These are phyloP conservation scores for Hypanus sabinus DNA, from an alignment of 2,113 vertebrate genomes.

Conservation along the genomic window DNA sequence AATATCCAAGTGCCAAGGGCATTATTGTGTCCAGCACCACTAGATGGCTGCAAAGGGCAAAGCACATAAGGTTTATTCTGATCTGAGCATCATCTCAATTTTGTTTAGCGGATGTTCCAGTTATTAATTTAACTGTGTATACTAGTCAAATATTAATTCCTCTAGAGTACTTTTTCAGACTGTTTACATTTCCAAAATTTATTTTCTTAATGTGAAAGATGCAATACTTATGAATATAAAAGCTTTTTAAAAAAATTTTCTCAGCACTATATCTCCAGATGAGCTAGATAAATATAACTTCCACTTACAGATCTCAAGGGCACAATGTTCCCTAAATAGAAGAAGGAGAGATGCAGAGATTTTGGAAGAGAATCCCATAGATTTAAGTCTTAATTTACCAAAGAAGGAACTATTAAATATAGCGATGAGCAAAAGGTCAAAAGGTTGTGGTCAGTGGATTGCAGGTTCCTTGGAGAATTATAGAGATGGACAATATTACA, in stretches of 20 bases:
- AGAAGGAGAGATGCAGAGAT: too few species aligned
- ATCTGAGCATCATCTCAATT: not conserved
- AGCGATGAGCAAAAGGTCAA: too few species aligned
- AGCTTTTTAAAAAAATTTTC: not conserved
- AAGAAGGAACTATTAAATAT: too few species aligned
- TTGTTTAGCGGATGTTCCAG: not conserved
- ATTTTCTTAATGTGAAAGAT: not conserved
- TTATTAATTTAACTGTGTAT: not conserved
- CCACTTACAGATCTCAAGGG: too few species aligned
- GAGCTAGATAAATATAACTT: too few species aligned
- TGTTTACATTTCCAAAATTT: not conserved
- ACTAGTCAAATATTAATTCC: not conserved
- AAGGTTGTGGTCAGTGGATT: too few species aligned
- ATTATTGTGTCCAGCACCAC: not conserved
- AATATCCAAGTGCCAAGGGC: not conserved
- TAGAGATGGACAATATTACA: too few species aligned
- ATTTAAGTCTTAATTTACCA: too few species aligned
- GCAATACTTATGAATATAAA: not conserved
- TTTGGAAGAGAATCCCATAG: too few species aligned
- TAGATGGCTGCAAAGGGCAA: conserved; percentile 11
- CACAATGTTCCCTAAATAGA: too few species aligned
- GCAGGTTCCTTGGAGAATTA: too few species aligned
- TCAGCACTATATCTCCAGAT: too few species aligned
- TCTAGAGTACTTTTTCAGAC: not conserved
- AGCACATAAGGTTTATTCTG: not conserved